Evolutionary conservation across 2,797 vertebrate species (phyloP).

Genomic region (Trichosurus vulpecula): DNA sequence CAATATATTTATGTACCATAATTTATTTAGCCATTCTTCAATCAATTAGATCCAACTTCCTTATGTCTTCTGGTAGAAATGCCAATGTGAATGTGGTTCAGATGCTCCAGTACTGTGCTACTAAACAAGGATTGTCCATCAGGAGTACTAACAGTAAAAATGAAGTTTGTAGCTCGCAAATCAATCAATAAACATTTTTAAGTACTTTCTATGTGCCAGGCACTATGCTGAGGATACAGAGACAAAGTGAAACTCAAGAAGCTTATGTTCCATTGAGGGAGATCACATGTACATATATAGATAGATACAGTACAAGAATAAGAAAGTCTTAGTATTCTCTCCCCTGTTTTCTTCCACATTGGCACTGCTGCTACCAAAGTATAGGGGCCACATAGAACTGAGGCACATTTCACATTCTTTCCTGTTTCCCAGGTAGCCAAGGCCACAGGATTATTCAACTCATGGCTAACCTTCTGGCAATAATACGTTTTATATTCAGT

Average conservation of each 20-base stretch:
- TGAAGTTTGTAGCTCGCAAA: not conserved
- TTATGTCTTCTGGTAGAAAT: not conserved
- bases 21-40: not conserved
- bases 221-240: not conserved
- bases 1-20: not conserved
- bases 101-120: not conserved
- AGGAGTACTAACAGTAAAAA: not conserved
- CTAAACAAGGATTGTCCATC: not conserved
- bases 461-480: not conserved
- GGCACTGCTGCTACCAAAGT: not conserved
- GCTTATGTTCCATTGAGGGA: not conserved
- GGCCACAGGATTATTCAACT: not conserved
- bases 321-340: not conserved
- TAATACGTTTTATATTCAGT: not conserved
- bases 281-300: not conserved
- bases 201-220: not conserved
- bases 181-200: not conserved
- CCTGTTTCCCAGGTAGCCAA: not conserved
- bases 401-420: not conserved
- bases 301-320: not conserved
- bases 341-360: not conserved
- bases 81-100: not conserved
- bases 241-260: not conserved
- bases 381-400: not conserved
- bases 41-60: not conserved